Percentiles rank a stretch among this genome's conserved stretches.
phyloP scores from a whole-genome alignment of 1,140 invertebrate genomes.

The Melitaea cinxia region DNA sequence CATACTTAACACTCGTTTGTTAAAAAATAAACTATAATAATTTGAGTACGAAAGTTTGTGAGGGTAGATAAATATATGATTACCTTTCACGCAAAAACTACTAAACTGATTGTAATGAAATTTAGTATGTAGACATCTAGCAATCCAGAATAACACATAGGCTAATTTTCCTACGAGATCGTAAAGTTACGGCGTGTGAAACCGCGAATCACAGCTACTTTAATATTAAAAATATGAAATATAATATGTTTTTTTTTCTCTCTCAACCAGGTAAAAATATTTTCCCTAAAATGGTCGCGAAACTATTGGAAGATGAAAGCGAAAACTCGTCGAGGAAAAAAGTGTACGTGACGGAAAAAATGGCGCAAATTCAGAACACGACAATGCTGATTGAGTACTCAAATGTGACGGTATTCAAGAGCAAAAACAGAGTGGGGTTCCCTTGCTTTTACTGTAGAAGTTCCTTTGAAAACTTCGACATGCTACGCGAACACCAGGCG shows the following conservation, averaged over 20 bases:
- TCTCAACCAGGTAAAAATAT: slow-evolving; percentile 55
- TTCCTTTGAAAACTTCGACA: slow-evolving; percentile 53
- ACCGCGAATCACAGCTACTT: too few relatives aligned
- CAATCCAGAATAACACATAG: too few relatives aligned
- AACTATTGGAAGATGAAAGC: slow-evolving; percentile 46
- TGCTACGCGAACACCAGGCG: slow-evolving; percentile 51
- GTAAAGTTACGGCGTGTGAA: too few relatives aligned
- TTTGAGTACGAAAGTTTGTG: too few relatives aligned
- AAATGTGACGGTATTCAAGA: slow-evolving; percentile 63
- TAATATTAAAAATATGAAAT: not conserved
- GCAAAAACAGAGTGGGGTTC: slow-evolving; percentile 57
- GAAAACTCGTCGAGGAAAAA: slow-evolving; percentile 26
- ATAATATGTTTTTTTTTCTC: not conserved
- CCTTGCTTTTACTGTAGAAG: slow-evolving; percentile 71
- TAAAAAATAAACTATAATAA: too few relatives aligned
- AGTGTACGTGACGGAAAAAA: slow-evolving; percentile 59
- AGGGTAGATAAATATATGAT: too few relatives aligned
- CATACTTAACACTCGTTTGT: too few relatives aligned
- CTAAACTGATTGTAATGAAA: too few relatives aligned
- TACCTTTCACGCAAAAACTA: too few relatives aligned
- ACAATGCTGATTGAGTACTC: slow-evolving; percentile 41
- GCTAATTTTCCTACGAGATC: too few relatives aligned
- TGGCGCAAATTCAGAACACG: slow-evolving; percentile 57
- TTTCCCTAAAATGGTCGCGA: slow-evolving; percentile 48
- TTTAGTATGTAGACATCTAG: too few relatives aligned